Conservation (phyloP, 2,888 invertebrate genomes). For the Boloria euphrosyne region DNA sequence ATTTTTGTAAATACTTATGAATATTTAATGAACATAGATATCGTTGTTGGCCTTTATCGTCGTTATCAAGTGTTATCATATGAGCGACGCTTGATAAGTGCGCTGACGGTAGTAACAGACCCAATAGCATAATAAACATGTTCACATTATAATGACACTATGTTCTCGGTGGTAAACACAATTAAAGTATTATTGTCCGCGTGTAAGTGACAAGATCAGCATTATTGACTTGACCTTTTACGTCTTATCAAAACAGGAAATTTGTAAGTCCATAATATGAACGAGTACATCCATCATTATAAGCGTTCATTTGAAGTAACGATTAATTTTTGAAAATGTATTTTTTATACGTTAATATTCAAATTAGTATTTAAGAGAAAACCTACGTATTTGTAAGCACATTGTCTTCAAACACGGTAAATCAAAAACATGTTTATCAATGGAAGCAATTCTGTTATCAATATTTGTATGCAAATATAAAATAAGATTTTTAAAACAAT, state of each 20-base stretch:
- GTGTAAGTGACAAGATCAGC: background rate
- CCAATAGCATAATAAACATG: background rate
- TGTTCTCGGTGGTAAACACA: background rate
- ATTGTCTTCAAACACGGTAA: too few species aligned
- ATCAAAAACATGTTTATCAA: too few species aligned
- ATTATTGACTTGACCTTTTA: background rate
- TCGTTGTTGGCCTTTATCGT: background rate
- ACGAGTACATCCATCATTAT: too few species aligned
- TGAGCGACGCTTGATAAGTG: constrained; percentile 4
- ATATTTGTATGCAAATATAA: too few species aligned
- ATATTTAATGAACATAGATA: background rate
- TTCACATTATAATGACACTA: background rate
- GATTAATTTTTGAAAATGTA: too few species aligned
- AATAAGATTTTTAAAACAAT: too few species aligned
- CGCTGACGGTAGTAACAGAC: constrained; percentile 4
- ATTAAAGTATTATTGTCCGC: background rate
- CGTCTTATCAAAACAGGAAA: constrained; percentile 7
- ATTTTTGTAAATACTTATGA: background rate
- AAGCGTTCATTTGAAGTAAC: too few species aligned
- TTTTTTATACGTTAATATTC: too few species aligned
- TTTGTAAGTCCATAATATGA: background rate
- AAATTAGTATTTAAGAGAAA: too few species aligned
- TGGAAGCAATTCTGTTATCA: too few species aligned
- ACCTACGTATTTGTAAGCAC: too few species aligned
- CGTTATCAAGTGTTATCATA: constrained; percentile 13